These are phyloP conservation scores for Paralichthys olivaceus DNA, from an alignment of 2,113 vertebrate species.

Conservation along the genomic window DNA sequence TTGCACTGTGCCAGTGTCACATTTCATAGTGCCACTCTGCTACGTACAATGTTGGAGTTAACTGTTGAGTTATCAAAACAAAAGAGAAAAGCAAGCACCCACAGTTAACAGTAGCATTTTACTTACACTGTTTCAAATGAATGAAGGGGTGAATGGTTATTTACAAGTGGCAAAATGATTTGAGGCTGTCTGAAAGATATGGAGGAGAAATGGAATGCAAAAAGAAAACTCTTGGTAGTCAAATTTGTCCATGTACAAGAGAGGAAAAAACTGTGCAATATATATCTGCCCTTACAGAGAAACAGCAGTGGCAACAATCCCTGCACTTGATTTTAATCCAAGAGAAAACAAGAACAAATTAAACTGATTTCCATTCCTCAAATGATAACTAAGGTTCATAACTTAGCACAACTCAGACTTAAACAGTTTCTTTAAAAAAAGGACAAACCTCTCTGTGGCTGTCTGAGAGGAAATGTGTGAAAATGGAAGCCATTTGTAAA, in stretches of 20 bases:
- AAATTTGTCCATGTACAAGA: constrained; percentile 80
- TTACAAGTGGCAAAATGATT: constrained; percentile 75
- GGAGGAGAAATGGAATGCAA: constrained; percentile 57
- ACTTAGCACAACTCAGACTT: constrained; percentile 58
- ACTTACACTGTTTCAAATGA: constrained; percentile 76
- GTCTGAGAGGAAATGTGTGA: constrained; percentile 61
- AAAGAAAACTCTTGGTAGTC: constrained; percentile 66
- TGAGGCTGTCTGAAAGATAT: constrained; percentile 71
- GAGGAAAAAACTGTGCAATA: constrained; percentile 90
- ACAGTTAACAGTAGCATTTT: constrained; percentile 82
- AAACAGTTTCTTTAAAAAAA: constrained; percentile 47
- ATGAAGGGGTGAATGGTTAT: constrained; percentile 57
- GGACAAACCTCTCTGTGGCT: constrained; percentile 40
- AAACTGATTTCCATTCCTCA: constrained; percentile 67
- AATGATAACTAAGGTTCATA: constrained; percentile 60
- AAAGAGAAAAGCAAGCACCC: constrained; percentile 77
- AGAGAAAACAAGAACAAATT: constrained; percentile 75
- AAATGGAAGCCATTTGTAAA: constrained; percentile 80
- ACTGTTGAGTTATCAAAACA: constrained; percentile 74
- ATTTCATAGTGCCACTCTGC: constrained; percentile 72
- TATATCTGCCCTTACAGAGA: constrained; percentile 87
- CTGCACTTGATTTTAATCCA: constrained; percentile 87
- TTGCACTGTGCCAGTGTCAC: constrained; percentile 70
- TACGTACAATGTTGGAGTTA: constrained; percentile 72
- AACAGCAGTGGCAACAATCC: constrained; percentile 89